Evolutionary conservation across 1,140 invertebrate species (phyloP).

Genomic region (Pissodes strobi): DNA sequence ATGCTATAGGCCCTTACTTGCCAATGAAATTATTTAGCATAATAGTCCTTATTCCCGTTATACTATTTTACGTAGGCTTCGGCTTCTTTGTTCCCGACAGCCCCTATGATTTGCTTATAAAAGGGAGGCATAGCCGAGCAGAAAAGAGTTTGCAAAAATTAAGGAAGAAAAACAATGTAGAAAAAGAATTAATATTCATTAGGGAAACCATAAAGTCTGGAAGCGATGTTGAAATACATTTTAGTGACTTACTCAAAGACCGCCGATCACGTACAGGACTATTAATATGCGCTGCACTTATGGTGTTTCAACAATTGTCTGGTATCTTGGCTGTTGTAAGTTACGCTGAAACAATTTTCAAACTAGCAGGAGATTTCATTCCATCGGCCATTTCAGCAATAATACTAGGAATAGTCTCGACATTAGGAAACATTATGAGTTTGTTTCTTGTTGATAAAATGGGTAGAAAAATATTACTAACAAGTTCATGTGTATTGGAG

Average conservation of each 20-base stretch:
- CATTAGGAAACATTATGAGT: constrained; percentile 5
- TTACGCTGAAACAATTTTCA: constrained; percentile 75
- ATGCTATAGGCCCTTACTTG: constrained; percentile 64
- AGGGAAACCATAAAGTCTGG: constrained; percentile 55
- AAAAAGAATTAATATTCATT: constrained; percentile 63
- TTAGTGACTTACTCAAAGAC: constrained; percentile 63
- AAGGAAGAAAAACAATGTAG: constrained; percentile 27
- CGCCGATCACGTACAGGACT: constrained; percentile 66
- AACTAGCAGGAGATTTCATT: constrained; percentile 61
- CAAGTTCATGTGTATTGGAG: constrained; percentile 69
- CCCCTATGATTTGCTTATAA: constrained; percentile 60
- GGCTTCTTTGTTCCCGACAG: constrained; percentile 68
- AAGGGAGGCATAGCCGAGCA: constrained; percentile 5
- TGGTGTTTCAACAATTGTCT: constrained; percentile 73
- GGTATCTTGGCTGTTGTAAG: constrained; percentile 83
- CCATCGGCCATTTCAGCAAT: constrained; percentile 49
- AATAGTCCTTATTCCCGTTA: constrained; percentile 55
- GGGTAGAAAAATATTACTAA: constrained; percentile 72
- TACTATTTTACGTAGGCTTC: constrained; percentile 60
- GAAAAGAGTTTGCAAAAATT: constrained; percentile 29
- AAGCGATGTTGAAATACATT: constrained; percentile 50
- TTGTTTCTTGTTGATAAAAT: constrained; percentile 45
- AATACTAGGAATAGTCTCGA: constrained; percentile 61
- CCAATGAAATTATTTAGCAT: constrained; percentile 61
- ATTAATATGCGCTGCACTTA: constrained; percentile 69